Evolutionary conservation across 2,888 invertebrate genomes (phyloP), one percentile per base, ranked within the genome.

Genomic region (Parasteatoda lunata): DNA sequence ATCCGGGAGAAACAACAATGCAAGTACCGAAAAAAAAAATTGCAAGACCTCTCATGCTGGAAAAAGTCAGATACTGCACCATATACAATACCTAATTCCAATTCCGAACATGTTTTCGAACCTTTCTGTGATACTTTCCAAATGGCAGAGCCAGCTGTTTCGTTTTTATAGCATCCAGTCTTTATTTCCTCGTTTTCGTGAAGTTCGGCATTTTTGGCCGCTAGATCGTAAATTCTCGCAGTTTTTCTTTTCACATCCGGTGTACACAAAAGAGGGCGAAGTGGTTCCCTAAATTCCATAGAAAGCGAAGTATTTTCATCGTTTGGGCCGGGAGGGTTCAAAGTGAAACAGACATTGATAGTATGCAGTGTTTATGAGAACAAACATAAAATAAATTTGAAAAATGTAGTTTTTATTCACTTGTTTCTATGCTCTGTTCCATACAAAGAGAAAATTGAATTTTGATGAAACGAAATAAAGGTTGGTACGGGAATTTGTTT

Each of bases 111-210:
- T 72, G 70, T 65, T 72, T 65, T 65, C 51, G 68, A 77, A 66
- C 52, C 72, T 52, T 59, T 59, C 54, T 11, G 59, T 59, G 72
- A 84, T 84, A 77, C 77, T 71, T 84, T 77, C 77, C 71, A 84
- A 84, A 84, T 84, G 83, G 83, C 77, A 77, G 11, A 6, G 76
- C 71, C 83, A 84, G 83, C 83, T 84, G 83, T 84, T 71, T 72
- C 77, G 68, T 71, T 84, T 83, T 84, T 84, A 84, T 77, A 65
- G 77, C 83, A 84, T 69, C 77, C 54, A 82, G 77, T 84, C 81
- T 77, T 84, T 84, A 84, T 84, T 84, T 66, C 77, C 71, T 84
- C 77, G 77, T 84, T 82, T 69, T 48, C 75, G 71, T 49, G 71
- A 82, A 80, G 76, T 82, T 76, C 47, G 66, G 80, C 72, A 3